Percentiles rank a stretch among this genome's conserved stretches.
Evolutionary conservation across 2,797 vertebrate genomes (phyloP).

Genomic region (Thaleichthys pacificus): DNA sequence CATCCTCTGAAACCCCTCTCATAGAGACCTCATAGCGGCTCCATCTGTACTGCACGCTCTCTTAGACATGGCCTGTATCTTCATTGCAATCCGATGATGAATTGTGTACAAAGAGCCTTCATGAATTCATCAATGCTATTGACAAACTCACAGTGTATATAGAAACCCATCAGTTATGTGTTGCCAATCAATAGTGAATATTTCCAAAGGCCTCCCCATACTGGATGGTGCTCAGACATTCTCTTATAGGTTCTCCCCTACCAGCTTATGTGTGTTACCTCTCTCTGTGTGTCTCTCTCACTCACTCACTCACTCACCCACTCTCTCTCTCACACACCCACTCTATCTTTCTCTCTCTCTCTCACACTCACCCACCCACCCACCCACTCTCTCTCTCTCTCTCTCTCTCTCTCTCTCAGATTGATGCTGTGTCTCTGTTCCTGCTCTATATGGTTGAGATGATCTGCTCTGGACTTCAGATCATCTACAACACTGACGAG

Average conservation of each 20-base stretch:
- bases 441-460: slow-evolving; percentile 97
- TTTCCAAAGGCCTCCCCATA: slow-evolving; percentile 1
- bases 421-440: slow-evolving; percentile 89
- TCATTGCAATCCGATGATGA: background rate
- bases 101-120: too few relatives aligned
- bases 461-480: slow-evolving; percentile 95
- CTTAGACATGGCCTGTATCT: background rate
- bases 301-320: background rate
- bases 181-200: too few relatives aligned
- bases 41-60: background rate
- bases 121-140: background rate
- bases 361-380: background rate
- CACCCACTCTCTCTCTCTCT: slow-evolving; percentile 4
- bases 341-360: background rate
- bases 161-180: background rate
- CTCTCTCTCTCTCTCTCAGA: slow-evolving; percentile 65
- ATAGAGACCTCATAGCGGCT: background rate
- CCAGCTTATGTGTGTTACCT: slow-evolving; percentile 4
- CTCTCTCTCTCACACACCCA: too few relatives aligned
- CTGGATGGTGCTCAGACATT: background rate
- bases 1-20: background rate
- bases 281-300: background rate
- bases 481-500: slow-evolving; percentile 98
- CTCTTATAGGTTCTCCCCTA: background rate
- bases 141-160: slow-evolving; percentile 15